Evolutionary conservation across 2,113 vertebrate genomes (phyloP), one percentile per base, ranked within the genome.

Genomic region (Terrapene triunguis): DNA sequence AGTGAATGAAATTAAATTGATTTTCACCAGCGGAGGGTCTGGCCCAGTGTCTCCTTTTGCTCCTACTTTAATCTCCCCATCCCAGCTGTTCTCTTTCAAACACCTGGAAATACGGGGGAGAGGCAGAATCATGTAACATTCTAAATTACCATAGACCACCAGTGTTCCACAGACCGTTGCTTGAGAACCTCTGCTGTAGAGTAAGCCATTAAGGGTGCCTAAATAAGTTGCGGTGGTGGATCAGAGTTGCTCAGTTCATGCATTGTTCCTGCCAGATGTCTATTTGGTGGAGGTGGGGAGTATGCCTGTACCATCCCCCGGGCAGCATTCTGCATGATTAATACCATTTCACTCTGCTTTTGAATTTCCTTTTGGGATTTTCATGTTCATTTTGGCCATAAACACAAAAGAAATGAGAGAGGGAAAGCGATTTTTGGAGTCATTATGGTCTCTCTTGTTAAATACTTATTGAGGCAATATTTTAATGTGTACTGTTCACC

Each of bases 381-480:
- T 51, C 50, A 1, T 85, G 7, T 16, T 92, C 83, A 22, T 90
- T 88, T 85, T 72, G 54, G 62, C 89, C 86, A 2, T 5, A 35
- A 80, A 81, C 72, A 79, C 22, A 44, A 62, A 62, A 54, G 32
- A 54, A 74, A 62, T 35, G 53, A 38, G 54, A 80, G 90, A 95
- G 24, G 72, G 83, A 84, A 86, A 93, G 90, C 1, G 0, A 57
- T 22, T 80, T 82, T 51, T 10, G 65, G 54, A 62, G 47, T 35
- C 3, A 0, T 81, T n/a, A 6, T 62, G 47, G 53, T 2, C 3
- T 11, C 10, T 59, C 51, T 54, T 38, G 74, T 19, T 84, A 92
- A 2, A 5, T 0, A 0, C 32, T 2, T 5, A 51, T 47, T 0
- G 0, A 47, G 53, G 59, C 22, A 0, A 1, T 72, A 85, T 54